These are phyloP conservation scores for Prorops nasuta DNA, from an alignment of 1,140 invertebrate genomes.

Conservation along the genomic window DNA sequence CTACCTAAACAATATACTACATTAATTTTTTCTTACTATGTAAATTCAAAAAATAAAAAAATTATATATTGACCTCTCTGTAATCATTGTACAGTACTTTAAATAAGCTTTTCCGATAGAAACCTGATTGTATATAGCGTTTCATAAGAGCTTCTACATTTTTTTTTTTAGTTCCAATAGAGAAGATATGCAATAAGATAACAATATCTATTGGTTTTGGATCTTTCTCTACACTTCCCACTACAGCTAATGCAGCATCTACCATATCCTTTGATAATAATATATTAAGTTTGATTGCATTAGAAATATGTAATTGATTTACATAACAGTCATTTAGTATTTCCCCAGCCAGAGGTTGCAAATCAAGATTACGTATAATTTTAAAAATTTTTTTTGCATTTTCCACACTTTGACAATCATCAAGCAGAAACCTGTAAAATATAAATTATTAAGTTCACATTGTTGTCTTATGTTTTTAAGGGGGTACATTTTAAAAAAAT, in stretches of 20 bases:
- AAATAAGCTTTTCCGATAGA: slow-evolving; percentile 39
- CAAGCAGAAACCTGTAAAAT: slow-evolving; percentile 41
- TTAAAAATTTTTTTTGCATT: slow-evolving; percentile 38
- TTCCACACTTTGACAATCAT: slow-evolving; percentile 25
- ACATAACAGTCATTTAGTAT: slow-evolving; percentile 39
- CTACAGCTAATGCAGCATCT: slow-evolving; percentile 30
- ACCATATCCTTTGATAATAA: slow-evolving; percentile 33
- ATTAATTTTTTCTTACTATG: slow-evolving; percentile 6
- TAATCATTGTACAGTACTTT: slow-evolving; percentile 33
- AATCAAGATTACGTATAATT: slow-evolving; percentile 35
- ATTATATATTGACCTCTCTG: slow-evolving; percentile 26
- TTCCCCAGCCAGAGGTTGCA: slow-evolving; percentile 38
- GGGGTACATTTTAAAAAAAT: slow-evolving; percentile 1
- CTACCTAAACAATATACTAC: slow-evolving; percentile 24
- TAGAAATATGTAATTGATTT: slow-evolving; percentile 38
- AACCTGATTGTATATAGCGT: slow-evolving; percentile 42
- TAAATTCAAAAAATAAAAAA: slow-evolving; percentile 9
- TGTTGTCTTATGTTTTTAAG: background rate
- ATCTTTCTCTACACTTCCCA: slow-evolving; percentile 31
- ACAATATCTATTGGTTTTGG: slow-evolving; percentile 46
- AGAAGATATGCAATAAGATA: slow-evolving; percentile 35
- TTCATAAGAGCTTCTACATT: slow-evolving; percentile 33
- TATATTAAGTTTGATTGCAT: slow-evolving; percentile 39
- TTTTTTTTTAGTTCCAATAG: slow-evolving; percentile 36
- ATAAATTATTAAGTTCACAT: background rate